phyloP scores from a whole-genome alignment of 37 sponge, comb jelly and placozoan species.

The Halisarca cf. caerulea region DNA sequence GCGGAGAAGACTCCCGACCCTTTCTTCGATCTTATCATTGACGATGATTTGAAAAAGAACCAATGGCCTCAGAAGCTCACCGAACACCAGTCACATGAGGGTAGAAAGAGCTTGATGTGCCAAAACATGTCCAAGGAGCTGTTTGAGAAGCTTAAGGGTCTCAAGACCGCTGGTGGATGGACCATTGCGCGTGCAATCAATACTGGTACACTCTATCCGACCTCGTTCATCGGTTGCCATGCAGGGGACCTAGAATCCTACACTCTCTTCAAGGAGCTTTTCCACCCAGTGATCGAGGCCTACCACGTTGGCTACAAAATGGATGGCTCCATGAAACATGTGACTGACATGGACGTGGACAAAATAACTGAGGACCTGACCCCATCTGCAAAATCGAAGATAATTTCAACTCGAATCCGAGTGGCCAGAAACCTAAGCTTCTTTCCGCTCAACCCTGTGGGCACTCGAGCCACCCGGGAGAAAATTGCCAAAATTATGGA shows the following conservation, averaged over 20 bases:
- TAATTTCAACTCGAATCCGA: constrained; percentile 62
- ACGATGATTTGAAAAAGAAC: constrained; percentile 58
- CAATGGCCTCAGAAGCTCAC: constrained; percentile 53
- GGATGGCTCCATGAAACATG: constrained; percentile 43
- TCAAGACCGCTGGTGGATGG: constrained; percentile 47
- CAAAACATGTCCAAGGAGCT: constrained; percentile 54
- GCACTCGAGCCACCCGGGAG: constrained; percentile 40
- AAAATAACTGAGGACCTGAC: constrained; percentile 49
- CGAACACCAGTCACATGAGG: constrained; percentile 31
- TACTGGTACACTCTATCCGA: constrained; percentile 50
- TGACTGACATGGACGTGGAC: constrained; percentile 51
- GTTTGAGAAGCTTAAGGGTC: constrained; percentile 54
- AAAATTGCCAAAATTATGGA: constrained; percentile 57
- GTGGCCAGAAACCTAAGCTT: constrained; percentile 58
- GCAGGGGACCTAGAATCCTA: constrained; percentile 78
- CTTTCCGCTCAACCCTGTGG: constrained; percentile 64
- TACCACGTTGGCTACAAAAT: constrained; percentile 60
- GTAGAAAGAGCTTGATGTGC: constrained; percentile 42
- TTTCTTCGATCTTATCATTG: constrained; percentile 66
- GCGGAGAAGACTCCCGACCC: too few relatives aligned
- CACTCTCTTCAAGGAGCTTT: constrained; percentile 43
- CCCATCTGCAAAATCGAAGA: constrained; percentile 37
- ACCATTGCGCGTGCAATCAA: constrained; percentile 75
- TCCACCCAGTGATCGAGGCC: constrained; percentile 52
- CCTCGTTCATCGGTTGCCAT: constrained; percentile 57